Percentiles rank a stretch among this genome's conserved stretches.
Conservation (phyloP, 2,113 vertebrate genomes). For the Hypocryptadius cinnamomeus region DNA sequence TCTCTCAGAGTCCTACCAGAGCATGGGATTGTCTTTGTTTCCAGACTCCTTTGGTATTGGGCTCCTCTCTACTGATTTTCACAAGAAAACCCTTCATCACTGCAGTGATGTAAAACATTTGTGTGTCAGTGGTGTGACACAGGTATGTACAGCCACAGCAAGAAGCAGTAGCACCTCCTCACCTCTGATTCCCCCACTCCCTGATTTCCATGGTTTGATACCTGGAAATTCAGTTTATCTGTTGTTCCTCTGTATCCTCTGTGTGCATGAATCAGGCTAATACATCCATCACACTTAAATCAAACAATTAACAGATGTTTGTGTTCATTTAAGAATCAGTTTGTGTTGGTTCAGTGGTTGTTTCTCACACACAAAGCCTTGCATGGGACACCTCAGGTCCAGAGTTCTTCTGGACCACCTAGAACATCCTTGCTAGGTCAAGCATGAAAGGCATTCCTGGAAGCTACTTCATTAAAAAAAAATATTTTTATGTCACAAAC, state of each 20-base stretch:
- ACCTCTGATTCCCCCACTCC: not conserved
- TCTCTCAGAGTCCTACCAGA: not conserved
- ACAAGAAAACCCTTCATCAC: not conserved
- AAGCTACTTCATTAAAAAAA: not conserved
- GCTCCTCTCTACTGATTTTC: not conserved
- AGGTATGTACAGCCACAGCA: rapidly evolving
- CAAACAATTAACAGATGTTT: not conserved
- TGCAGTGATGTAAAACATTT: not conserved
- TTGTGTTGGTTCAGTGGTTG: not conserved
- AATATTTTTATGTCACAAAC: not conserved
- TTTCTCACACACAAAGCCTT: not conserved
- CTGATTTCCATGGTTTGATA: not conserved
- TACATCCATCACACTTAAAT: not conserved
- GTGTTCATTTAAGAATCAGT: not conserved
- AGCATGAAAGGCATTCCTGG: not conserved
- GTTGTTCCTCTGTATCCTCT: not conserved
- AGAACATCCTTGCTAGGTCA: not conserved
- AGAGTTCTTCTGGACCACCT: not conserved
- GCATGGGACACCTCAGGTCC: not conserved
- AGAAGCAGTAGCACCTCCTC: not conserved
- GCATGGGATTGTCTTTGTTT: not conserved
- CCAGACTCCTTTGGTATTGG: not conserved
- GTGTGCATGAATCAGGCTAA: not conserved
- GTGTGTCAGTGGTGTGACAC: not conserved
- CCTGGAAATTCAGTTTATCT: not conserved